Conservation (phyloP, 64 coral and sea anemone species). For the Pocillopora verrucosa region DNA sequence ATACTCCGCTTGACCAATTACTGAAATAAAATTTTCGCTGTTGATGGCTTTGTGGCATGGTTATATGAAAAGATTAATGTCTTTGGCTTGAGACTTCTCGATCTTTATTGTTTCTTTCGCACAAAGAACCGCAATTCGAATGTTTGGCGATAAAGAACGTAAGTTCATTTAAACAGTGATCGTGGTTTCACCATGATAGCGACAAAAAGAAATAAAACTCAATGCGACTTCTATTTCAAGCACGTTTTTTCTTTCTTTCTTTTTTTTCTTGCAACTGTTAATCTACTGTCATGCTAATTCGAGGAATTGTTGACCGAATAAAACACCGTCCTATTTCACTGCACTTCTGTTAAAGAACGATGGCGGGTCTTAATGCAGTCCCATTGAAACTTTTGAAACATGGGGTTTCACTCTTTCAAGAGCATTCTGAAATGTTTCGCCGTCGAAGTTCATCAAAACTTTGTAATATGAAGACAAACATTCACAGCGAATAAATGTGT, state of each 20-base stretch:
- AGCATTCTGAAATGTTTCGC: no score
- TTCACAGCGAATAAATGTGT: no score
- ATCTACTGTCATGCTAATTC: constrained; percentile 23
- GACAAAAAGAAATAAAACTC: not conserved
- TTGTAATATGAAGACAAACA: no score
- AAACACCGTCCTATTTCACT: not conserved
- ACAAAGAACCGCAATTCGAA: not conserved
- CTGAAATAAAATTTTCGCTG: not conserved
- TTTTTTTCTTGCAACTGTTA: not conserved
- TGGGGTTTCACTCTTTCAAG: no score
- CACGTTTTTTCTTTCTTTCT: not conserved
- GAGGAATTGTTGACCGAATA: not conserved
- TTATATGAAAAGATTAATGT: not conserved
- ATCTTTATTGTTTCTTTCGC: not conserved
- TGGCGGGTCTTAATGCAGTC: not conserved
- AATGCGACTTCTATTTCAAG: not conserved
- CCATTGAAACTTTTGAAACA: no score
- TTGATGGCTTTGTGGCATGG: not conserved
- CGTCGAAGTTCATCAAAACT: no score
- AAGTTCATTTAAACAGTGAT: no score
- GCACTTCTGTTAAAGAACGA: not conserved
- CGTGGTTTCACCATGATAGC: not conserved
- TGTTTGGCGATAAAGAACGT: not conserved
- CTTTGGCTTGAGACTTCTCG: not conserved
- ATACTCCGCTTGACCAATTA: constrained; percentile 19